phyloP scores from a whole-genome alignment of 2,113 vertebrate genomes.

The Lepidothrix coronata region DNA sequence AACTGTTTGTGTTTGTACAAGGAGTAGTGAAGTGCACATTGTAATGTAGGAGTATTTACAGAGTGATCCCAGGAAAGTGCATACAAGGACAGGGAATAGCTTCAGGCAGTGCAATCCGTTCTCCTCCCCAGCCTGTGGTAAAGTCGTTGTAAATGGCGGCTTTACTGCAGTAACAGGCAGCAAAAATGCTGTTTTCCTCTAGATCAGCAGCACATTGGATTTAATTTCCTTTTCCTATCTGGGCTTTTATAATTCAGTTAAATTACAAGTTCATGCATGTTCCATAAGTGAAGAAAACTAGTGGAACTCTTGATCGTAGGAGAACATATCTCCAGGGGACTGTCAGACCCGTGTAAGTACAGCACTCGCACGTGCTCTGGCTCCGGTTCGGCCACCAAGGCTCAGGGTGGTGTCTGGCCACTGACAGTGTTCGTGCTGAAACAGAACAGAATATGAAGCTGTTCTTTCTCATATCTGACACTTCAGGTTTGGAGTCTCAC shows the following conservation, averaged over 20 bases:
- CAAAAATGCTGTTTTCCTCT: not conserved
- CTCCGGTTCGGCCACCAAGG: rapidly evolving
- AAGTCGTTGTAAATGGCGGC: not conserved
- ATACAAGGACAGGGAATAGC: not conserved
- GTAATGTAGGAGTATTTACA: not conserved
- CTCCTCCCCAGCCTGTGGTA: not conserved
- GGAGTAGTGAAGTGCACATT: not conserved
- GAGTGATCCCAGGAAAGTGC: not conserved
- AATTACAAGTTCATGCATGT: not conserved
- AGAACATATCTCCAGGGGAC: not conserved
- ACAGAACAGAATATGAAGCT: not conserved
- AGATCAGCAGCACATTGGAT: not conserved
- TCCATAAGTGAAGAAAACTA: not conserved
- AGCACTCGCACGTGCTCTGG: not conserved
- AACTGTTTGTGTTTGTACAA: not conserved
- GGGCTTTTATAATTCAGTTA: not conserved
- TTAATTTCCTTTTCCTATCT: not conserved
- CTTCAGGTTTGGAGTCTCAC: not conserved
- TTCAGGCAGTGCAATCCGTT: not conserved
- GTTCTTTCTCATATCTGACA: not conserved
- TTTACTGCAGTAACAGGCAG: not conserved
- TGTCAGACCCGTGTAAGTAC: not conserved
- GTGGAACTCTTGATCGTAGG: not conserved
- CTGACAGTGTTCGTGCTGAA: not conserved
- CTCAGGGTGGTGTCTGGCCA: not conserved